phyloP scores from a whole-genome alignment of 2,797 vertebrate genomes.

The Podargus strigoides region DNA sequence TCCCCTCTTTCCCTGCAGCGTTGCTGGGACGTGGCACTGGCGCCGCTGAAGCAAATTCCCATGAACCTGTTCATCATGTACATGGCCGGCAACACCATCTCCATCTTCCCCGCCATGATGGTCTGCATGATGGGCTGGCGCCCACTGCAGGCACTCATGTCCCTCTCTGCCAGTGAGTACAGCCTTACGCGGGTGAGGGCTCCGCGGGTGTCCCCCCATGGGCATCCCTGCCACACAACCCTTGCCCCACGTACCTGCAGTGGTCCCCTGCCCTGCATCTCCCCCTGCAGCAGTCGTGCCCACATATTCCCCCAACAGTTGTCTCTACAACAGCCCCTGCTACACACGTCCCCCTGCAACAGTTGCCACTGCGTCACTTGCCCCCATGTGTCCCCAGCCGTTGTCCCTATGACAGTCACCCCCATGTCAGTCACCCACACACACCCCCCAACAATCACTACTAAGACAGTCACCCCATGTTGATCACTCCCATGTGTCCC shows the following conservation, averaged over 20 bases:
- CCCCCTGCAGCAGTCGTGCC: no score
- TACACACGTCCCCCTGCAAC: fast-evolving
- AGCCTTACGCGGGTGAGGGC: fast-evolving
- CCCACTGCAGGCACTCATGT: constrained; percentile 95
- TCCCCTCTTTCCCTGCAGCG: constrained; percentile 71
- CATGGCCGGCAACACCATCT: constrained; percentile 98
- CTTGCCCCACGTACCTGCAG: fast-evolving
- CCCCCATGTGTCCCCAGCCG: fast-evolving
- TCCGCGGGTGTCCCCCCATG: fast-evolving
- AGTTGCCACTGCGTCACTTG: background rate
- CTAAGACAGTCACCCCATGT: background rate
- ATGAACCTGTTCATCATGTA: constrained; percentile 99
- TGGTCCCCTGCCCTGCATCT: background rate
- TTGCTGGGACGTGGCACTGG: constrained; percentile 95
- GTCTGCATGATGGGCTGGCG: constrained; percentile 99
- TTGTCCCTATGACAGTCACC: no score
- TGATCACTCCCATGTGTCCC: fast-evolving
- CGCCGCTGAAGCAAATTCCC: constrained; percentile 94
- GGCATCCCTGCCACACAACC: fast-evolving
- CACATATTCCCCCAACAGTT: no score
- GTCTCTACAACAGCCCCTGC: fast-evolving
- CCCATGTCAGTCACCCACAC: no score
- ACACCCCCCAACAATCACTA: no score
- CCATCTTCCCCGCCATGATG: constrained; percentile 99
- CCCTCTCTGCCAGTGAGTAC: constrained; percentile 93